phyloP scores from a whole-genome alignment of 1,140 invertebrate genomes.

The Zeugodacus cucurbitae region DNA sequence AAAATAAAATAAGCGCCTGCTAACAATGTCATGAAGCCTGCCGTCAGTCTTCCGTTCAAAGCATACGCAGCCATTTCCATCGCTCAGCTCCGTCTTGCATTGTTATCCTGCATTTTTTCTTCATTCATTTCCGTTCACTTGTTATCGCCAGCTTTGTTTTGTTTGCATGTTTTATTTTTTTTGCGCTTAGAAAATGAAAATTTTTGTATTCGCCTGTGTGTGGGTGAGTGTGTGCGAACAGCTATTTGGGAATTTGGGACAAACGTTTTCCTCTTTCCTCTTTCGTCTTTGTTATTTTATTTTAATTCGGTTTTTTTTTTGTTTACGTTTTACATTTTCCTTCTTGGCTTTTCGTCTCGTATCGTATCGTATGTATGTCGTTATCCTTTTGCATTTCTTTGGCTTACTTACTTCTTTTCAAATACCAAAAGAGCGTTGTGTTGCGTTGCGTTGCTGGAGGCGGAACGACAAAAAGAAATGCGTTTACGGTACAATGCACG shows the following conservation, averaged over 20 bases:
- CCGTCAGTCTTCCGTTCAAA: neutral
- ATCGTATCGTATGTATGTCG: conserved; percentile 19
- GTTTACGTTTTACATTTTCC: neutral
- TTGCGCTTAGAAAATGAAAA: neutral
- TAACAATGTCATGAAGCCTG: conserved; percentile 20
- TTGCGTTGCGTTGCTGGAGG: conserved; percentile 14
- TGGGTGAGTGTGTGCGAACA: neutral
- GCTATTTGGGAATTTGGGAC: conserved; percentile 13
- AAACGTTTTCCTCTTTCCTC: neutral
- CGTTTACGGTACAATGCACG: conserved; percentile 42
- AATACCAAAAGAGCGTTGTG: conserved; percentile 31
- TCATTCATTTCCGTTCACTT: conserved; percentile 44
- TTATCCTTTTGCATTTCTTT: conserved; percentile 45
- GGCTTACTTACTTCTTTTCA: conserved; percentile 40
- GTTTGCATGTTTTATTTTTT: neutral
- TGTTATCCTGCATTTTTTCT: conserved; percentile 44
- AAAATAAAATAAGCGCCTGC: neutral
- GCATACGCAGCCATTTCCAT: neutral
- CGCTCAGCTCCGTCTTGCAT: neutral
- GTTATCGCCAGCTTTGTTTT: conserved; percentile 8
- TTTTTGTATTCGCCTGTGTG: neutral
- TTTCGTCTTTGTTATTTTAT: neutral
- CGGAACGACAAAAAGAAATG: neutral
- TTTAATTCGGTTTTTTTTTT: neutral
- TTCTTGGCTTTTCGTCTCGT: conserved; percentile 25